phyloP scores from a whole-genome alignment of 2,113 vertebrate genomes.

The Mormyrus iriodes region DNA sequence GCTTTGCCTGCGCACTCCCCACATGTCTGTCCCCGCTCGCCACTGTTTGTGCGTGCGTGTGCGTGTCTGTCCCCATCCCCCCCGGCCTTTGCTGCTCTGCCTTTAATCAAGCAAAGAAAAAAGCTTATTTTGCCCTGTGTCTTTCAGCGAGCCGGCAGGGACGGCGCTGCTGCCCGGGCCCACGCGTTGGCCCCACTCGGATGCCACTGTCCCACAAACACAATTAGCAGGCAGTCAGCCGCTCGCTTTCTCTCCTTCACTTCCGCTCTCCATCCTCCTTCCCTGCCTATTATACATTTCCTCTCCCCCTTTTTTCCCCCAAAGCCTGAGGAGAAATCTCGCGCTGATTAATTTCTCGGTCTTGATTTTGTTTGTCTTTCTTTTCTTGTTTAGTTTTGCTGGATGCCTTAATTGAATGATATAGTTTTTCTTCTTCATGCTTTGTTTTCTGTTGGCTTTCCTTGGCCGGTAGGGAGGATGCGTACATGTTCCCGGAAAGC shows the following conservation, averaged over 20 bases:
- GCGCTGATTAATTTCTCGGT: constrained; percentile 59
- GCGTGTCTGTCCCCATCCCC: constrained; percentile 35
- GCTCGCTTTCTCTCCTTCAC: constrained; percentile 41
- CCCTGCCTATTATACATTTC: constrained; percentile 60
- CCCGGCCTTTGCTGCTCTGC: constrained; percentile 43
- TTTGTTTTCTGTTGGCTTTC: constrained; percentile 57
- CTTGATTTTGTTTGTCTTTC: constrained; percentile 58
- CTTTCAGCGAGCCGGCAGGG: constrained; percentile 49
- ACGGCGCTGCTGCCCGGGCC: constrained; percentile 46
- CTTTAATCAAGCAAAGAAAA: constrained; percentile 67
- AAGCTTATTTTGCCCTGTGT: constrained; percentile 54
- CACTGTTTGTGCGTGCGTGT: background rate
- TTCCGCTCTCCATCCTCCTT: constrained; percentile 45
- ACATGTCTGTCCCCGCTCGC: background rate
- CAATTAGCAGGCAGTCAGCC: constrained; percentile 44
- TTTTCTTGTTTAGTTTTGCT: constrained; percentile 54
- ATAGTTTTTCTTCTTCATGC: constrained; percentile 38
- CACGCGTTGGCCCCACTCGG: constrained; percentile 48
- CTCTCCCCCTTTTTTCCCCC: constrained; percentile 35
- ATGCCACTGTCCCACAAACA: constrained; percentile 55
- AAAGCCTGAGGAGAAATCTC: constrained; percentile 45
- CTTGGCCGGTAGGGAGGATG: constrained; percentile 48
- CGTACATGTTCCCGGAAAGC: constrained; percentile 39
- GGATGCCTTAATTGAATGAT: constrained; percentile 57
- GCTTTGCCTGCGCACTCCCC: background rate